Evolutionary conservation across 1,140 invertebrate species (phyloP).

Genomic region (Aphidius ervi): DNA sequence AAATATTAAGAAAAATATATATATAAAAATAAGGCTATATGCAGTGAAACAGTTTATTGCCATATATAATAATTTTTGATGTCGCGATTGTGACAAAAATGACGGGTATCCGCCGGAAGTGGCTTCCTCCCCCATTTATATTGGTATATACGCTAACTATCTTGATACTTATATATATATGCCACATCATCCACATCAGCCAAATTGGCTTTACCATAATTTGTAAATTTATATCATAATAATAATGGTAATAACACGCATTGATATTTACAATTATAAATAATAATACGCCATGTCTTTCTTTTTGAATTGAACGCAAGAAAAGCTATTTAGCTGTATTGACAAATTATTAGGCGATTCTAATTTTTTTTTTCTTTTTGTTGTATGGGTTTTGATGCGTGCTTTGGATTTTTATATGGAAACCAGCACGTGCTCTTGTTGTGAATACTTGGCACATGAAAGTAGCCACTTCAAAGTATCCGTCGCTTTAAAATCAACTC

Average conservation of each 20-base stretch:
- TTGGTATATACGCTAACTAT: no score
- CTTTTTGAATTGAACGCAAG: no score
- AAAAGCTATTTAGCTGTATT: no score
- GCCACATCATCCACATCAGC: conserved; percentile 7
- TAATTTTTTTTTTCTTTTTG: no score
- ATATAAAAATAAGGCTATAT: conserved; percentile 1
- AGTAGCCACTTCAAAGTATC: neutral
- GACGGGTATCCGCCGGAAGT: conserved; percentile 51
- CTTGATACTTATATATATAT: neutral
- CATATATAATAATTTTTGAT: conserved; percentile 34
- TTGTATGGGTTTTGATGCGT: no score
- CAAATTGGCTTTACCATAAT: no score
- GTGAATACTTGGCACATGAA: no score
- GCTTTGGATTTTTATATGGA: neutral
- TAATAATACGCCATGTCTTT: no score
- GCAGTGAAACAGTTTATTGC: neutral
- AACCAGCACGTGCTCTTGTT: conserved; percentile 22
- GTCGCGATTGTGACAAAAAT: conserved; percentile 53
- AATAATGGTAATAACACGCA: no score
- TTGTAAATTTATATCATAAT: no score
- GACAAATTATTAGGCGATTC: no score
- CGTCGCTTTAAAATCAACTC: neutral
- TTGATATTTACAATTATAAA: no score
- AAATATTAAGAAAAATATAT: conserved; percentile 33
- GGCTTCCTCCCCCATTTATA: conserved; percentile 26